Evolutionary conservation across 2,888 invertebrate genomes (phyloP).

Genomic region (Lumbricus terrestris): DNA sequence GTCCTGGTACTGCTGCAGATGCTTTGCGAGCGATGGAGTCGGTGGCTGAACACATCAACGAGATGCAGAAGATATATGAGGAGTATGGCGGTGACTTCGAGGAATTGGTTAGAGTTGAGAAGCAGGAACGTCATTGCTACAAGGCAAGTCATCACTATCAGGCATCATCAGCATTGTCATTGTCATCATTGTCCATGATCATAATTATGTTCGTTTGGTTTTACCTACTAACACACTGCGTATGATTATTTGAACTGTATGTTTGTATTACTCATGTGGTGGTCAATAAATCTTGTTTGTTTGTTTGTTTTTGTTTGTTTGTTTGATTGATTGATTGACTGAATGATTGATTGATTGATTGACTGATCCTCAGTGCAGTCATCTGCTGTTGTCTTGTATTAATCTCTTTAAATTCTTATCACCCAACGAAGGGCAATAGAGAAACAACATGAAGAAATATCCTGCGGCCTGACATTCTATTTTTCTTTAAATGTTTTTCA

Average conservation of each 20-base stretch:
- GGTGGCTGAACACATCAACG: slow-evolving; percentile 97
- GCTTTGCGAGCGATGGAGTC: slow-evolving; percentile 94
- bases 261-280: no score
- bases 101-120: slow-evolving; percentile 68
- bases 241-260: no score
- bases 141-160: slow-evolving; percentile 55
- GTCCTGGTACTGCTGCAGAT: slow-evolving; percentile 67
- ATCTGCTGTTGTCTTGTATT: neutral
- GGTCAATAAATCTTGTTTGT: no score
- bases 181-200: neutral
- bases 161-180: neutral
- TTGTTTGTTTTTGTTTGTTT: no score
- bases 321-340: no score
- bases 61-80: slow-evolving; percentile 99
- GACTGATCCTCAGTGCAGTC: neutral
- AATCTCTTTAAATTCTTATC: neutral
- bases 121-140: slow-evolving; percentile 44
- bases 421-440: neutral
- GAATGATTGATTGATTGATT: no score
- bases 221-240: no score
- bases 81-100: slow-evolving; percentile 98
- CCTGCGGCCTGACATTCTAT: neutral
- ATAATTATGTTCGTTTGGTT: neutral
- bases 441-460: neutral
- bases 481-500: no score